Conservation (phyloP, 2,113 vertebrate genomes). For the Ptychochromis oligacanthus region DNA sequence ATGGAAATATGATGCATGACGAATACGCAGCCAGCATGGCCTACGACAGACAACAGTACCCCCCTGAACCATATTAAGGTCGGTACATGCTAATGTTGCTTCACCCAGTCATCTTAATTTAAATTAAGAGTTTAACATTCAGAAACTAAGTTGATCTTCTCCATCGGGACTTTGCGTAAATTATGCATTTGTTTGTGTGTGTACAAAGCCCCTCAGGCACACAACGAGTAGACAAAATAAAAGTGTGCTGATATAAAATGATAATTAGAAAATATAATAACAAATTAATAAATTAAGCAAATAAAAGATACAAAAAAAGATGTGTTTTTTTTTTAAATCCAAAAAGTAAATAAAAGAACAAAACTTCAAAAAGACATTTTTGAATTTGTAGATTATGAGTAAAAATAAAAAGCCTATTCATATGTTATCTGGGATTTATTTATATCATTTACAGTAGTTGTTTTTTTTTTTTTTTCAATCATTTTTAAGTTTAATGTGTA, state of each 20-base stretch:
- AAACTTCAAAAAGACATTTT: background rate
- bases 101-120: background rate
- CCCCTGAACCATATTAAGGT: slow-evolving; percentile 65
- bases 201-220: background rate
- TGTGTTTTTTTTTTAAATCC: too few species aligned
- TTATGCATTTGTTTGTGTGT: background rate
- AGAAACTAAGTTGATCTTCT: background rate
- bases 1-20: slow-evolving; percentile 45
- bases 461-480: too few species aligned
- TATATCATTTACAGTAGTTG: background rate
- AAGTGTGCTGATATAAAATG: too few species aligned
- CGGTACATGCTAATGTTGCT: background rate
- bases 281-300: too few species aligned
- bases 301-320: too few species aligned
- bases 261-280: too few species aligned
- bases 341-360: too few species aligned
- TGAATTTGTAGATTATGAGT: background rate
- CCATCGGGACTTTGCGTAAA: background rate
- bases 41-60: slow-evolving; percentile 49
- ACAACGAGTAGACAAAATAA: too few species aligned
- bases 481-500: too few species aligned
- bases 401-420: background rate
- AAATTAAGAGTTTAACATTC: background rate
- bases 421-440: background rate
- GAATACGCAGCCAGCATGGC: slow-evolving; percentile 32